phyloP scores from a whole-genome alignment of 2,113 vertebrate species.

The Eonycteris spelaea region DNA sequence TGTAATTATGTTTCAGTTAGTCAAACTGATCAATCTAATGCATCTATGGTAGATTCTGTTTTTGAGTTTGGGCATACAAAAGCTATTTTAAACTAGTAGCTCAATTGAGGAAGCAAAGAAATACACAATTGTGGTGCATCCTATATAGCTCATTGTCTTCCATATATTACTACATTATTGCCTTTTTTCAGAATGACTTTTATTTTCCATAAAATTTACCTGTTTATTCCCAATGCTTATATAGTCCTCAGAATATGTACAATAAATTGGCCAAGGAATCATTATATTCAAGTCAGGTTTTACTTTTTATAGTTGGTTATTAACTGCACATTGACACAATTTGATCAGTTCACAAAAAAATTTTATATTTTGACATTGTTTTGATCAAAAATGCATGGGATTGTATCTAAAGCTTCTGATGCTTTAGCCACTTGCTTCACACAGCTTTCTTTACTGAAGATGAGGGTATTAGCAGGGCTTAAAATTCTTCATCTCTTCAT shows the following conservation, averaged over 20 bases:
- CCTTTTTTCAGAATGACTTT: not conserved
- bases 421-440: not conserved
- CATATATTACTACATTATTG: not conserved
- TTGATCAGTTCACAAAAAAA: not conserved
- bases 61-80: not conserved
- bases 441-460: not conserved
- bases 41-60: not conserved
- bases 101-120: not conserved
- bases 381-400: not conserved
- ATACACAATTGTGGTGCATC: not conserved
- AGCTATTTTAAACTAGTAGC: not conserved
- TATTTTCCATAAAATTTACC: not conserved
- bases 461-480: not conserved
- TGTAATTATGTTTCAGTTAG: not conserved
- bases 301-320: not conserved
- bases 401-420: not conserved
- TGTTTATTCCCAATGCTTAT: not conserved
- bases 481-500: not conserved
- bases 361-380: not conserved
- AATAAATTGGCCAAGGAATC: not conserved
- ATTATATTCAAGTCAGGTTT: not conserved
- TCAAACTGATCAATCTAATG: not conserved
- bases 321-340: not conserved
- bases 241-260: conserved; percentile 68
- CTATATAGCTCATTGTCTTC: not conserved